Evolutionary conservation across 2,797 vertebrate genomes (phyloP).

Genomic region (Peromyscus eremicus): DNA sequence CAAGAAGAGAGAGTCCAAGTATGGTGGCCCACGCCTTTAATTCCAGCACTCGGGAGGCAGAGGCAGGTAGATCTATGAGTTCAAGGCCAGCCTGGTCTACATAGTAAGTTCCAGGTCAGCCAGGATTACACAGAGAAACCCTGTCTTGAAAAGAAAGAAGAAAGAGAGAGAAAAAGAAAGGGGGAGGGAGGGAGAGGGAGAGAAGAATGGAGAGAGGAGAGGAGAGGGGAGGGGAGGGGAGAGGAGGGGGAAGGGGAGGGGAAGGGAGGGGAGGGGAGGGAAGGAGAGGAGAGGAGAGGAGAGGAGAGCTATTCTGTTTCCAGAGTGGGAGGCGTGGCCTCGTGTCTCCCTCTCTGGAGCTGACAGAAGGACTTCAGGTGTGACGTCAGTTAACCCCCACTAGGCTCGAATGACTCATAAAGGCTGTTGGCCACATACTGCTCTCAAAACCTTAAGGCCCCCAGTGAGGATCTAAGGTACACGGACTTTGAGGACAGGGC

Average conservation of each 20-base stretch:
- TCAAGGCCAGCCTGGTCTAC: neutral
- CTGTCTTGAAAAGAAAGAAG: neutral
- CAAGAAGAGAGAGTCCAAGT: neutral
- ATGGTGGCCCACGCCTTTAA: neutral
- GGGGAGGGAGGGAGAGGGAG: neutral
- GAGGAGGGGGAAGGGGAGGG: accelerated
- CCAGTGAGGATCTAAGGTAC: neutral
- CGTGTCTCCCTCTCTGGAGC: neutral
- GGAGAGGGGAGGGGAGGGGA: accelerated
- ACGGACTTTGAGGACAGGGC: neutral
- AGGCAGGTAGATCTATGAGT: neutral
- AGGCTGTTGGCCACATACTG: neutral
- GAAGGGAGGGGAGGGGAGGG: accelerated
- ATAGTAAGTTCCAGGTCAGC: neutral
- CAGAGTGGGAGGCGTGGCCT: neutral
- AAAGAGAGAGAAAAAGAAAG: neutral
- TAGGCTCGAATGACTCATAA: neutral
- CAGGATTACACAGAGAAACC: neutral
- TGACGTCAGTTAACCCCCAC: too few relatives aligned
- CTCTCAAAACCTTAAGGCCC: neutral
- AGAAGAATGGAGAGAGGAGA: accelerated
- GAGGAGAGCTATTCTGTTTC: neutral
- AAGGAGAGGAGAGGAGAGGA: neutral
- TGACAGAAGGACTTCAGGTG: neutral
- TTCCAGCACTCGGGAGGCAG: neutral